Evolutionary conservation across 2,113 vertebrate genomes (phyloP), one percentile per base, ranked within the genome.

Genomic region (Genyomyrus donnyi): DNA sequence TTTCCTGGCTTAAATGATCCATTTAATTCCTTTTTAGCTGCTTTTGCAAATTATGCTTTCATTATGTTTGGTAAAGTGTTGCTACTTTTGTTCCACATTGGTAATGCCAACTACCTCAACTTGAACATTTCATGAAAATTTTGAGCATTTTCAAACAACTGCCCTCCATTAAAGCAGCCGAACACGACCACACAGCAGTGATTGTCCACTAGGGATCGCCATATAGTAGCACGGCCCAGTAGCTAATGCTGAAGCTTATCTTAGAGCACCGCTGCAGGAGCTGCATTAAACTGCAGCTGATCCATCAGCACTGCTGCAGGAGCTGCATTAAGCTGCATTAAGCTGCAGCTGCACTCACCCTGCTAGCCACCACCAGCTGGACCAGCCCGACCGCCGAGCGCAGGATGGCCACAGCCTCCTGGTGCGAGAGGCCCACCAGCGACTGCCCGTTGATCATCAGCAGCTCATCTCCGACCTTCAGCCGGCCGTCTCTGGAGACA

Each of bases 401-500:
- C 24, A 99, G 97, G 85, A 98, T 94, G 35, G 93, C 94, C 70
- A 99, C 98, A 0, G 98, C 98, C 9, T 99, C 97, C 93, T 98
- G 97, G 86, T 99, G 98, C 74, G 97, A 98, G 0, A 99, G 97
- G 31, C 97, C 98, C 53, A 99, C 96, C 93, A 99, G 93, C 0
- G 98, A 98, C 94, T 97, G 97, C 87, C 98, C 97, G 27, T 99
- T 99, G 92, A 99, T 97, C 96, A 99, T 99, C 92, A 99, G 96
- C 89, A 99, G 95, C 94, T 99, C 98, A 0, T 99, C 97, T 0
- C 98, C 98, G 0, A 95, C 94, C 50, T 95, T 97, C 93, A 99
- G 95, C 91, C 98, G 96, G 56, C 98, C 97, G 0, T 99, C 98
- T 95, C 98, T 99, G 94, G 19, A 87, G 94, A 49, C 52, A 88